Base-by-base conservation (phyloP, 2,888 invertebrate genomes). In the Drosophila quinaria region DNA sequence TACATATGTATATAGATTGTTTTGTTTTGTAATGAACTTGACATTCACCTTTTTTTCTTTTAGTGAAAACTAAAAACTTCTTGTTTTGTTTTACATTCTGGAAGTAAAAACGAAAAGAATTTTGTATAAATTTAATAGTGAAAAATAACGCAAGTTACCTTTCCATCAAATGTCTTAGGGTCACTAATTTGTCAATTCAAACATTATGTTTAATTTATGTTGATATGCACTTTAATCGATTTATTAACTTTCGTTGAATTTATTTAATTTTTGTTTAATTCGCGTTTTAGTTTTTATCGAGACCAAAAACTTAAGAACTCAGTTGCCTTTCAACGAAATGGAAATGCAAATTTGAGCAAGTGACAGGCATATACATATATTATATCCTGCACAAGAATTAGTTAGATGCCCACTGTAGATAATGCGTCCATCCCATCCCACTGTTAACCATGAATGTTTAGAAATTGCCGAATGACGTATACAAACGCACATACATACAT, bases 301-400 rank as follows among this genome's bases (percentile, higher is more conserved):
- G 47, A 15, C 52, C 52, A 13, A 15, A 55, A 17, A 59, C 47
- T 51, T n/a, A 59, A 33, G 15, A 56, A 72, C 80, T 90, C 89
- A 74, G 54, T 85, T 81, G 76, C 85, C 62, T 89, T 89, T 90
- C 83, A 65, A 69, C 56, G 19, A 41, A 51, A 60, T 55, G 59
- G 79, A 90, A 90, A 90, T 74, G 80, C 72, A 79, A 89, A 75
- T 74, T 70, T 75, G 89, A 90, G 89, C 59, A 64, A 50, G 15
- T 47, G 47, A 17, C 50, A 44, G 15, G 29, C 31, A 42, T 51
- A 67, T 62, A 19, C n/a, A n/a, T 19, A 22, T 22, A 22, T 22
- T 22, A 22, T 46, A 11, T 51, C 41, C 19, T 52, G 25, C 49
- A 61, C 13, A 35, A 10, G 10, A 66, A 35, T 25, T 11, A 10